Conservation (phyloP, 2,888 invertebrate genomes). For the Polydrusus pterygomalis region DNA sequence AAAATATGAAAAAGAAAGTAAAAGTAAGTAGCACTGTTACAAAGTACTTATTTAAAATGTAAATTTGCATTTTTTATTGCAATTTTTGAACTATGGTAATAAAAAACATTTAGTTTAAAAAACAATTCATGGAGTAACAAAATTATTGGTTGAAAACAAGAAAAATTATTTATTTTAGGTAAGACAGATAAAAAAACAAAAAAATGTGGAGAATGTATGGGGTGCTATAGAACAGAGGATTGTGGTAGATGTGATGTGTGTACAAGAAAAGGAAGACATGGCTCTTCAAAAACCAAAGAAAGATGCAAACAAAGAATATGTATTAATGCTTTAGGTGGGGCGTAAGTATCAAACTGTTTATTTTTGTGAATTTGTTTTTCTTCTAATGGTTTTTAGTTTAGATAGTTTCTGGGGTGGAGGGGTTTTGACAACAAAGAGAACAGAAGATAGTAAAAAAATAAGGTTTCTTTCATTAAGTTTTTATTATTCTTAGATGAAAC, state of each 20-base stretch:
- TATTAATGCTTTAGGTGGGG: constrained; percentile 69
- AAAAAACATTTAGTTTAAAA: too few relatives aligned
- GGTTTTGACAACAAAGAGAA: too few relatives aligned
- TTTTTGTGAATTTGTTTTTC: background rate
- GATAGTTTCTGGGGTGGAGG: too few relatives aligned
- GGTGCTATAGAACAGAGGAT: constrained; percentile 81
- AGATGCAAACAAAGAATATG: constrained; percentile 75
- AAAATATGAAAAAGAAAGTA: constrained; percentile 42
- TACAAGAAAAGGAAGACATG: constrained; percentile 69
- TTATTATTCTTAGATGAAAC: background rate
- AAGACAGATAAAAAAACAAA: constrained; percentile 72
- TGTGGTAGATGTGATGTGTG: constrained; percentile 83
- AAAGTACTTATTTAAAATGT: background rate
- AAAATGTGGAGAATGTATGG: constrained; percentile 85
- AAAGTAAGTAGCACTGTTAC: background rate
- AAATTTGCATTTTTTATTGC: too few relatives aligned
- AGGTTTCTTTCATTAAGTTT: too few relatives aligned
- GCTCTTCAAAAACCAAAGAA: constrained; percentile 67
- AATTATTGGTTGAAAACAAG: too few relatives aligned
- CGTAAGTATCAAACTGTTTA: constrained; percentile 59
- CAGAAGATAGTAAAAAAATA: too few relatives aligned
- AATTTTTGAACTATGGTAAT: too few relatives aligned
- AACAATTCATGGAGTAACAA: too few relatives aligned
- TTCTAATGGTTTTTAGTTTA: background rate
- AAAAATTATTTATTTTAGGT: constrained; percentile 42